Percentiles rank a stretch among this genome's conserved stretches.
Conservation (phyloP, 2,113 vertebrate genomes). For the Martes martes region DNA sequence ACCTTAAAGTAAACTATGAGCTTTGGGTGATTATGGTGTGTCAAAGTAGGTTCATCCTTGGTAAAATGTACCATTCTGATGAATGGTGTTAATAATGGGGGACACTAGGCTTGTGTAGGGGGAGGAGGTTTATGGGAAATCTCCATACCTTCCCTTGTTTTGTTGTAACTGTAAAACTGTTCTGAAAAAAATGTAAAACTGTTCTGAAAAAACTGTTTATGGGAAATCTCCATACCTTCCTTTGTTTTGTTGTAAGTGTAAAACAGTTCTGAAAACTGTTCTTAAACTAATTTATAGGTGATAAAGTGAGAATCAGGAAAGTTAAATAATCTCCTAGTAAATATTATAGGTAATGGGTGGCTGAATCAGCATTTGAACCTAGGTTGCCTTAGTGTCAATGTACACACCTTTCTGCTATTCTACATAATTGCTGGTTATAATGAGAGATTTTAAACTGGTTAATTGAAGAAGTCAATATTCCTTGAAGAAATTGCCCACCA, state of each 20-base stretch:
- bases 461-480: neutral
- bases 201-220: neutral
- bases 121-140: neutral
- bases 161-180: neutral
- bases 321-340: neutral
- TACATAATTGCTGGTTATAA: neutral
- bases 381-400: neutral
- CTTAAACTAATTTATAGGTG: neutral
- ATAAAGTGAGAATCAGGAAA: neutral
- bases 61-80: neutral
- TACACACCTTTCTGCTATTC: neutral
- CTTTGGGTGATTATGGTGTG: neutral
- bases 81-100: neutral
- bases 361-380: neutral
- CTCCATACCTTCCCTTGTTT: neutral
- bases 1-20: neutral
- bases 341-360: neutral
- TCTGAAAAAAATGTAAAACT: too few relatives aligned
- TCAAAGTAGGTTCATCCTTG: neutral
- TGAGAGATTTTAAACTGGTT: neutral
- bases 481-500: neutral
- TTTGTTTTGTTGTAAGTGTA: neutral
- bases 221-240: neutral
- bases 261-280: neutral
- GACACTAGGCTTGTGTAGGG: neutral